Evolutionary conservation across 2,113 vertebrate genomes (phyloP).

Genomic region (Paramormyrops kingsleyae): DNA sequence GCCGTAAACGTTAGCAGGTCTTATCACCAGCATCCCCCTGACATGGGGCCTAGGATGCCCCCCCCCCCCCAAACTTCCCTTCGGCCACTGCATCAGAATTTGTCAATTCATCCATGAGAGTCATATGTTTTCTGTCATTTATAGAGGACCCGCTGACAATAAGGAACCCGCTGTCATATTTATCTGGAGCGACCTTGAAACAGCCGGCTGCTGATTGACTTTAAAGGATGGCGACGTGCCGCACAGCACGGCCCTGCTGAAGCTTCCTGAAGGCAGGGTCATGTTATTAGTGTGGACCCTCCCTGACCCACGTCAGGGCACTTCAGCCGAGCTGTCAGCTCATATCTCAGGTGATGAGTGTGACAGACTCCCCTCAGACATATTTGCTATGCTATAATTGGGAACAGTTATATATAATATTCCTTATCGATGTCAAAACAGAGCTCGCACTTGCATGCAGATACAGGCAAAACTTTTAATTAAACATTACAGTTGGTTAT

Average conservation of each 20-base stretch:
- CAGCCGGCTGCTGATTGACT: background rate
- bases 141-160: background rate
- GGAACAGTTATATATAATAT: background rate
- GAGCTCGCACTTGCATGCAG: background rate
- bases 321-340: background rate
- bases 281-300: background rate
- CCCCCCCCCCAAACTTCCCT: background rate
- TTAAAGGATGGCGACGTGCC: background rate
- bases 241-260: background rate
- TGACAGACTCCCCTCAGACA: background rate
- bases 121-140: background rate
- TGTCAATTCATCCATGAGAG: background rate
- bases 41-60: background rate
- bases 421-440: background rate
- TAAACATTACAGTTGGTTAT: background rate
- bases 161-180: background rate
- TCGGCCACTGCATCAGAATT: background rate
- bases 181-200: background rate
- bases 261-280: background rate
- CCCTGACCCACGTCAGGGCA: background rate
- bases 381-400: background rate
- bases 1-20: background rate
- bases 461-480: background rate
- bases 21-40: background rate
- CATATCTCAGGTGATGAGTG: background rate